A percentile compares a stretch with the other conserved stretches of the same genome.
Evolutionary conservation across 2,888 invertebrate genomes (phyloP).

Genomic region (Troides aeacus): DNA sequence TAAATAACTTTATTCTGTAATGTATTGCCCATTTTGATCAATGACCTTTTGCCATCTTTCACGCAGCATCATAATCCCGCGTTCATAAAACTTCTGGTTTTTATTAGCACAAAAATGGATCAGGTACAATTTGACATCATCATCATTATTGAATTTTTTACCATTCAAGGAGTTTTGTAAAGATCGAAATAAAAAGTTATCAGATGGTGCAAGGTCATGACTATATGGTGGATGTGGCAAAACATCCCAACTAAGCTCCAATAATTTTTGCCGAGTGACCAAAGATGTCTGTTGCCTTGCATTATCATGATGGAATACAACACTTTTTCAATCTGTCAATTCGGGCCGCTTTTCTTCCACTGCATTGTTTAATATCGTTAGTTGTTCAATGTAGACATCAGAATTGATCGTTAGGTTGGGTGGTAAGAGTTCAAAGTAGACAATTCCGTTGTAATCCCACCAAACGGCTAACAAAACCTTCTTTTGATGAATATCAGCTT

Average conservation of each 20-base stretch:
- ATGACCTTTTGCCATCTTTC: slow-evolving; percentile 4
- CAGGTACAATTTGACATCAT: too few relatives aligned
- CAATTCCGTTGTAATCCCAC: slow-evolving; percentile 1
- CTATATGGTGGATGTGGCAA: too few relatives aligned
- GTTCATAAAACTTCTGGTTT: background rate
- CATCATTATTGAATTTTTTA: background rate
- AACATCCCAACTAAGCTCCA: background rate
- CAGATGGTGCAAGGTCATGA: background rate
- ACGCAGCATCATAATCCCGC: background rate
- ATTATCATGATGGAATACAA: slow-evolving; percentile 28
- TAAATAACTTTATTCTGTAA: background rate
- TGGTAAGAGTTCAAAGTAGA: slow-evolving; percentile 2
- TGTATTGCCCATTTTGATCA: background rate
- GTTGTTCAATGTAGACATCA: slow-evolving; percentile 1
- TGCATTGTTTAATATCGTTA: slow-evolving; percentile 1
- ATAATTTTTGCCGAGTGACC: slow-evolving; percentile 31
- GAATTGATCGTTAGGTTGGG: background rate
- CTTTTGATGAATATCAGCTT: slow-evolving; percentile 1
- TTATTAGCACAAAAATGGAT: too few relatives aligned
- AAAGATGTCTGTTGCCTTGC: slow-evolving; percentile 31
- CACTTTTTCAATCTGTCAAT: slow-evolving; percentile 4
- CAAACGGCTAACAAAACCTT: slow-evolving; percentile 1
- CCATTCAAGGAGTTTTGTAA: too few relatives aligned
- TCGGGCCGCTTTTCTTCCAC: background rate
- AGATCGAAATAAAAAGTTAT: background rate